Base-by-base conservation (phyloP, 2,113 vertebrate species). In the Plotosus lineatus region DNA sequence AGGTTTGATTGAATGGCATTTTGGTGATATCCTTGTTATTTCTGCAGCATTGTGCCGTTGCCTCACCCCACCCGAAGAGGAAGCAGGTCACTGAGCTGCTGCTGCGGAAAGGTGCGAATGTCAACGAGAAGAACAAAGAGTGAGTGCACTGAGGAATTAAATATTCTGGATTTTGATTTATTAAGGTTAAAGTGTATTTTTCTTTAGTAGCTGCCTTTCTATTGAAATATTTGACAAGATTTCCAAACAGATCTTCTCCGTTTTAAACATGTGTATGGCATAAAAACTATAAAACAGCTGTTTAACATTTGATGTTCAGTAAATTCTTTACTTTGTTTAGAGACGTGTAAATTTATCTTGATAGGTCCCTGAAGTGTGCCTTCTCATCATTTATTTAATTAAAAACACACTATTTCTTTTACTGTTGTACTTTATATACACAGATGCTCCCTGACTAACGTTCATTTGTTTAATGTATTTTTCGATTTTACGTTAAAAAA, bases 121-220 rank as follows among this genome's bases (percentile, higher is more conserved):
- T 98, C 90, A 98, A 98, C 65, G 98, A 99, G 88, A 99, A 99
- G 89, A 98, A 97, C 69, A 99, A 98, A 93, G 98, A 99, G 98
- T 99, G 87, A 95, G 97, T 78, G 12, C 72, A 12, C 2, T 5
- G 19, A n/a, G 36, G 4, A 14, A 23, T 38, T 8, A 28, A 31
- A 58, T 33, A 40, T 26, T 4, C n/a, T 23, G 36, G 6, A 44
- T 5, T 26, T n/a, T 1, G 23, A 44, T 44, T 69, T 61, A 14
- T 28, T 8, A 21, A 21, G 33, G 4, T 63, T 10, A 44, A 44
- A 68, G 15, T 8, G 3, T 23, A 15, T n/a, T 65, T 60, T 60
- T 31, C 17, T 31, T 65, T 4, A 28, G 56, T 4, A 55, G 51
- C 53, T 17, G 58, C 1, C 1, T 15, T 44, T n/a, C 10, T 26